phyloP scores from a whole-genome alignment of 2,888 invertebrate species.

The Acanthoscelides obtectus region DNA sequence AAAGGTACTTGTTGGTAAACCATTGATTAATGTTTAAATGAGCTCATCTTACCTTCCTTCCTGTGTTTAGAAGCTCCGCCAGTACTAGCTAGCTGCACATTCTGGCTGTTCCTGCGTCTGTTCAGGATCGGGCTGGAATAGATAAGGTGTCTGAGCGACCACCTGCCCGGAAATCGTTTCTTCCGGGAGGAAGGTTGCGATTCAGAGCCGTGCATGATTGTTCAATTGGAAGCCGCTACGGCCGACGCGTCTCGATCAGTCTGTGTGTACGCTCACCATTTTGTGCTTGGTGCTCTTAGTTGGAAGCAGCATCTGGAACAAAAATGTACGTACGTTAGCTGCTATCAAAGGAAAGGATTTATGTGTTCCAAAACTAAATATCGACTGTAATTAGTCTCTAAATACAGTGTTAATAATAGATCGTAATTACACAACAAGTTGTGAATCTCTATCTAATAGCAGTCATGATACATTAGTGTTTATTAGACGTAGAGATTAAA shows the following conservation, averaged over 20 bases:
- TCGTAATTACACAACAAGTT: too few species aligned
- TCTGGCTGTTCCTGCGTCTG: slow-evolving; percentile 50
- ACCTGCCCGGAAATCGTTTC: slow-evolving; percentile 51
- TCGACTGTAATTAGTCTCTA: too few species aligned
- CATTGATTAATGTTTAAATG: too few species aligned
- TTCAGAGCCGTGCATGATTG: neutral
- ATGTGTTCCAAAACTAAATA: too few species aligned
- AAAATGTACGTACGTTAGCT: neutral
- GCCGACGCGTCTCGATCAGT: neutral
- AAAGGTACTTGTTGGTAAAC: too few species aligned
- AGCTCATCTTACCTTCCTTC: slow-evolving; percentile 18
- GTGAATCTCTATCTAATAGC: too few species aligned
- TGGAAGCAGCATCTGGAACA: neutral
- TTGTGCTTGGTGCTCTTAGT: neutral
- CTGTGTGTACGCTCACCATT: neutral
- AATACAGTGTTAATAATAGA: too few species aligned
- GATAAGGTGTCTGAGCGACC: slow-evolving; percentile 64
- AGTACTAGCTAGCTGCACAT: slow-evolving; percentile 27
- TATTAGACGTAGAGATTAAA: too few species aligned
- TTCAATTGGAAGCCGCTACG: neutral
- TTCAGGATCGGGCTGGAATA: slow-evolving; percentile 68
- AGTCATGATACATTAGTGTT: too few species aligned
- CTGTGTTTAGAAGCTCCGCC: slow-evolving; percentile 28
- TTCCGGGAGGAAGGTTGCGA: slow-evolving; percentile 30
- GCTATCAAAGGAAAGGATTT: too few species aligned